phyloP scores from a whole-genome alignment of 2,797 vertebrate species.

The Diceros bicornis region DNA sequence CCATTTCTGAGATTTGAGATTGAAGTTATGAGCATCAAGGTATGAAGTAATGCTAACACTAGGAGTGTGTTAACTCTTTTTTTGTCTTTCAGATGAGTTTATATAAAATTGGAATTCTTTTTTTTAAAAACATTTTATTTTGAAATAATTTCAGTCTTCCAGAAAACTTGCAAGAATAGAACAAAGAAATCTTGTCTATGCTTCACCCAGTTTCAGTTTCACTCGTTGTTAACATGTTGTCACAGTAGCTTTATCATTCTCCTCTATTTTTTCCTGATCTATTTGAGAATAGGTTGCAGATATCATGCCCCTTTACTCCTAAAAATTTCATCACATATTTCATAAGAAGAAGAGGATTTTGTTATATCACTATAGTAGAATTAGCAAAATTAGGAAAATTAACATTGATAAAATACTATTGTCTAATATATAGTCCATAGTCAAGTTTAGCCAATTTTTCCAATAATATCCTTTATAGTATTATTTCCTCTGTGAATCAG shows the following conservation, averaged over 20 bases:
- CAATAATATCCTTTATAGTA: not conserved
- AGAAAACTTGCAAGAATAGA: not conserved
- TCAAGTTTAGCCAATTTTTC: not conserved
- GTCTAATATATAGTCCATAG: not conserved
- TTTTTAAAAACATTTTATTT: not conserved
- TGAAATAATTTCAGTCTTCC: not conserved
- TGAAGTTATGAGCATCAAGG: not conserved
- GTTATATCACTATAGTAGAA: not conserved
- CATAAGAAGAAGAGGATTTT: not conserved
- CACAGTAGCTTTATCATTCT: not conserved
- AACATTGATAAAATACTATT: not conserved
- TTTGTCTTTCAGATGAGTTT: not conserved
- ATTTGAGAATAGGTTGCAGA: not conserved
- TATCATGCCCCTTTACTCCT: not conserved
- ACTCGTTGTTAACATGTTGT: not conserved
- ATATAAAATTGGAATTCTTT: not conserved
- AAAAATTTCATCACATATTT: not conserved
- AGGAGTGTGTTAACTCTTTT: not conserved
- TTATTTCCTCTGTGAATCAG: not conserved
- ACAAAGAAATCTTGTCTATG: not conserved
- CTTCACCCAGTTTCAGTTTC: not conserved
- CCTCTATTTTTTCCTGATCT: not conserved
- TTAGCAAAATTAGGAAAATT: slow-evolving; percentile 35
- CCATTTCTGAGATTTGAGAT: slow-evolving; percentile 10
- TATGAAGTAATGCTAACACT: not conserved